Evolutionary conservation across 2,888 invertebrate species (phyloP), one percentile per base, ranked within the genome.

Genomic region (Drosophila buzzatii): DNA sequence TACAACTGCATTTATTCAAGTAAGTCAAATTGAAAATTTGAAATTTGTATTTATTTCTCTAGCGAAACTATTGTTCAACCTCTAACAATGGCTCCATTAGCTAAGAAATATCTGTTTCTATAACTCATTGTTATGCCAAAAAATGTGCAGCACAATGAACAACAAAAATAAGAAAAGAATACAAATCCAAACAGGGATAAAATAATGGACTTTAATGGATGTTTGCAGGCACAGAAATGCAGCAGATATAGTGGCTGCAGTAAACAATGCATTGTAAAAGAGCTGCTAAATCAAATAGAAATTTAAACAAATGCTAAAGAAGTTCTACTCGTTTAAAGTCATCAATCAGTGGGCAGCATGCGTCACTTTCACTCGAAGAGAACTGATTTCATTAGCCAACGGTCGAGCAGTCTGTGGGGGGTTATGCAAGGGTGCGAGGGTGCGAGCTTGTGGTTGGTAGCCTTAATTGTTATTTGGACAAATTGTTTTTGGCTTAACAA

Each of bases 401-500:
- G 80, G 82, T 85, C 76, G 76, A 66, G 69, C 66, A 53, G 52
- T 41, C 66, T 53, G 57, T 71, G 39, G 55, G 42, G 62, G 70
- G 53, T 2, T 35, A 14, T 56, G 59, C 49, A 57, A 64, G 89
- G 89, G n/a, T 56, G 59, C 49, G 59, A 64, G 89, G 89, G 85
- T 84, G 87, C 63, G 85, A 78, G 51, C 57, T 66, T 75, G 76
- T 76, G 65, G 60, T 85, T 68, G 81, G 65, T 70, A 56, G 65
- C 67, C 77, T 60, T 88, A 90, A 90, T 85, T 85, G 88, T 88
- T 85, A 71, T 85, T 85, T 80, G 83, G 83, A 85, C 85, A 85
- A 85, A 85, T 90, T 90, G 89, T 90, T 90, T 75, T 88, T 66
- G 73, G 86, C 80, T 66, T 81, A 90, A 85, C 85, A 82, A 75